Conservation (phyloP, 2,888 invertebrate species). For the Crematogaster levior region DNA sequence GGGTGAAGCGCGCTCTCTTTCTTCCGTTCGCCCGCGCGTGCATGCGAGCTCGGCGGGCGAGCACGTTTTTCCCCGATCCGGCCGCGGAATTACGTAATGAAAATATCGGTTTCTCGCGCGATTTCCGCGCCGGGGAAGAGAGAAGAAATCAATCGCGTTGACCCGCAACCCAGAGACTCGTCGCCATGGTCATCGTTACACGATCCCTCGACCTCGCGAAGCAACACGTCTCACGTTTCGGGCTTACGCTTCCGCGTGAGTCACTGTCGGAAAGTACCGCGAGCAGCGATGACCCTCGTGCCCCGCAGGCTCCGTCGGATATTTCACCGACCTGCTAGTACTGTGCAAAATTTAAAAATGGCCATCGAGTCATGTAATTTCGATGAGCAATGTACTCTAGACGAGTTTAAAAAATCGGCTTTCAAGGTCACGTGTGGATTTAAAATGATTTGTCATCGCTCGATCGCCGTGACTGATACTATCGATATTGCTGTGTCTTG, state of each 20-base stretch:
- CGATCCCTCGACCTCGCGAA: constrained; percentile 1
- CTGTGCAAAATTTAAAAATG: background rate
- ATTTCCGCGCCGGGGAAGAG: background rate
- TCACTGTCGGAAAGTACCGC: constrained; percentile 77
- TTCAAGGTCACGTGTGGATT: constrained; percentile 52
- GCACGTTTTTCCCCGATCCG: constrained; percentile 61
- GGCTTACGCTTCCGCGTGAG: constrained; percentile 80
- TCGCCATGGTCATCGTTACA: background rate
- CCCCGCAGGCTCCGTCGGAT: no score
- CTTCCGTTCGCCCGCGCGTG: background rate
- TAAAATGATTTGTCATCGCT: constrained; percentile 15
- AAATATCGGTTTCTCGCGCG: constrained; percentile 34
- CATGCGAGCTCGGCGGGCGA: constrained; percentile 27
- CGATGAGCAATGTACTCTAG: background rate
- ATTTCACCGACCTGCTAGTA: background rate
- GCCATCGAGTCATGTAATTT: background rate
- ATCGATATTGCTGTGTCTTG: background rate
- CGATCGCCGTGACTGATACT: constrained; percentile 8
- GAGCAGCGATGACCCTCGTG: background rate
- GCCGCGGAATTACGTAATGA: constrained; percentile 68
- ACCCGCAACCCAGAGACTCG: background rate
- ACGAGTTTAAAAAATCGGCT: constrained; percentile 28
- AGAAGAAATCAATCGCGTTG: constrained; percentile 9
- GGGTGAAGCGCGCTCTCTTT: constrained; percentile 12
- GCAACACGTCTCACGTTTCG: constrained; percentile 52